Evolutionary conservation across 1,140 invertebrate genomes (phyloP).

Genomic region (Papilio helenus): DNA sequence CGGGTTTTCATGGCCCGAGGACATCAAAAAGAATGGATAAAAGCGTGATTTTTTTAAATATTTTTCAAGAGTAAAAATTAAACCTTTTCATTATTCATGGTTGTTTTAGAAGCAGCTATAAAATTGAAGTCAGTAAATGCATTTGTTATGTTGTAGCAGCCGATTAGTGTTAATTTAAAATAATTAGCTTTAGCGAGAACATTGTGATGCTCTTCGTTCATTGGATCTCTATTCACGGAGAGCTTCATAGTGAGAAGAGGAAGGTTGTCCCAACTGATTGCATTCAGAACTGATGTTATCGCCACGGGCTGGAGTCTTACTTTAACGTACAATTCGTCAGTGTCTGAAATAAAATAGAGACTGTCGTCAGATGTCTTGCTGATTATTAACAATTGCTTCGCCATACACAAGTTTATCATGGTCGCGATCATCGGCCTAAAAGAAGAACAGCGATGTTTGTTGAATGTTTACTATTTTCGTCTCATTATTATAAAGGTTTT

Average conservation of each 20-base stretch:
- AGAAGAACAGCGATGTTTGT: no score
- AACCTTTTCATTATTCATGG: slow-evolving; percentile 59
- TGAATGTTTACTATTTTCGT: no score
- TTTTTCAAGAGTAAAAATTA: neutral
- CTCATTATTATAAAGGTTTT: no score
- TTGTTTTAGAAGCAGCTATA: slow-evolving; percentile 62
- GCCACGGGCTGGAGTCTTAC: slow-evolving; percentile 65
- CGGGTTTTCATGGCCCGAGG: no score
- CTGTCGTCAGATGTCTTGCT: neutral
- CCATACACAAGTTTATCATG: neutral
- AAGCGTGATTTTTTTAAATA: no score
- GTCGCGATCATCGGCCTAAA: no score
- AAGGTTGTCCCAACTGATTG: slow-evolving; percentile 73
- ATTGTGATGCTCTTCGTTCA: slow-evolving; percentile 56
- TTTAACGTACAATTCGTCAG: slow-evolving; percentile 54
- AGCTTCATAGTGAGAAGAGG: slow-evolving; percentile 64
- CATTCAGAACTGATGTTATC: slow-evolving; percentile 45
- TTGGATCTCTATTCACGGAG: slow-evolving; percentile 48
- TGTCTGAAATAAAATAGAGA: slow-evolving; percentile 48
- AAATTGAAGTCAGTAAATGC: slow-evolving; percentile 55
- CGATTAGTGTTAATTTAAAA: slow-evolving; percentile 66
- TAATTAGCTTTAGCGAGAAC: slow-evolving; percentile 58
- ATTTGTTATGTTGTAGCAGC: slow-evolving; percentile 63
- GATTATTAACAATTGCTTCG: neutral
- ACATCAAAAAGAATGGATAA: no score